Percentiles rank a stretch among this genome's conserved stretches.
Conservation (phyloP, 2,113 vertebrate genomes). For the Festucalex cinctus region DNA sequence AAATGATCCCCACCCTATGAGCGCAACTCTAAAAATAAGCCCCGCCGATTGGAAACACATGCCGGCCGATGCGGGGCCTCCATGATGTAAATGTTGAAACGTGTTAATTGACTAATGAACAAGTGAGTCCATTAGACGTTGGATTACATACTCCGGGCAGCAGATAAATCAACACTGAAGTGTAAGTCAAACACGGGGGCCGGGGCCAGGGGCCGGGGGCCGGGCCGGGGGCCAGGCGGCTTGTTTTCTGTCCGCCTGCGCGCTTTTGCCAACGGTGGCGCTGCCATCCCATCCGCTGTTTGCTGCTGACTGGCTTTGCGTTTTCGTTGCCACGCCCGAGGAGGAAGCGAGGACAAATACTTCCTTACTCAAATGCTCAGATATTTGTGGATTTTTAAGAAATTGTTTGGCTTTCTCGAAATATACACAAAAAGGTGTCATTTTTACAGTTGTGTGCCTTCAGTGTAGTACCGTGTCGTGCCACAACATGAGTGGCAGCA, state of each 20-base stretch:
- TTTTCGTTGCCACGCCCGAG: slow-evolving; percentile 47
- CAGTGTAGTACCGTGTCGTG: background rate
- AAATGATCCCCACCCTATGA: slow-evolving; percentile 50
- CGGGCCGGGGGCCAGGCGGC: slow-evolving; percentile 52
- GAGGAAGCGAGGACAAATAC: background rate
- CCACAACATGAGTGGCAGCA: background rate
- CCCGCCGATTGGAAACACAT: slow-evolving; percentile 47
- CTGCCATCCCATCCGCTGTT: slow-evolving; percentile 51
- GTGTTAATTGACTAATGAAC: slow-evolving; percentile 69
- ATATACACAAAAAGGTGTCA: too few relatives aligned
- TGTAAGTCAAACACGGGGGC: slow-evolving; percentile 58
- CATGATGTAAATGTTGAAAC: slow-evolving; percentile 58
- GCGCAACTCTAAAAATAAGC: slow-evolving; percentile 41
- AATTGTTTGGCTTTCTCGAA: background rate
- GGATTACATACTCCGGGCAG: slow-evolving; percentile 60
- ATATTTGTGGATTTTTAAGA: background rate
- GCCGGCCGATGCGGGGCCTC: background rate
- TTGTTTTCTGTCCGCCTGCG: slow-evolving; percentile 67
- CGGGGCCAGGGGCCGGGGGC: slow-evolving; percentile 13
- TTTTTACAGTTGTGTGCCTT: background rate
- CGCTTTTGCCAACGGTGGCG: slow-evolving; percentile 66
- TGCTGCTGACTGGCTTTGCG: slow-evolving; percentile 44
- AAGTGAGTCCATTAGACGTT: slow-evolving; percentile 67
- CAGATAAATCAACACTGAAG: slow-evolving; percentile 64
- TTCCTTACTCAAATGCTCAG: background rate